phyloP scores from a whole-genome alignment of 2,888 invertebrate genomes.

The Sminthurides aquaticus region DNA sequence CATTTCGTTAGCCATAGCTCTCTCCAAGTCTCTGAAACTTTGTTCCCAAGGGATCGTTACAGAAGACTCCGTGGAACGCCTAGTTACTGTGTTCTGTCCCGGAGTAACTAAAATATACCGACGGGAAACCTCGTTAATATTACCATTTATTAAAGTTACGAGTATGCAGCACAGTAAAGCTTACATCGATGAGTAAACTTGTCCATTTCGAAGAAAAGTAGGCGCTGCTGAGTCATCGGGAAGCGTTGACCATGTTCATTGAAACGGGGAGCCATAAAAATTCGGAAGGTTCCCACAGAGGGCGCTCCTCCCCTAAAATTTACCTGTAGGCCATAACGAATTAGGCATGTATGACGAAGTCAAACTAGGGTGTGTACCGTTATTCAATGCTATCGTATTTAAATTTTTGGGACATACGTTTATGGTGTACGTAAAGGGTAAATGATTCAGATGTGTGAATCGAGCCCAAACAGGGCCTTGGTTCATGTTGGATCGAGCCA shows the following conservation, averaged over 20 bases:
- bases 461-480: slow-evolving; percentile 39
- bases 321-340: no score
- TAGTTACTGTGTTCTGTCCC: slow-evolving; percentile 56
- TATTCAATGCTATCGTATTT: not conserved
- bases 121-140: no score
- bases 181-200: slow-evolving; percentile 26
- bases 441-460: slow-evolving; percentile 44
- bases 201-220: slow-evolving; percentile 27
- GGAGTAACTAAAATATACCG: slow-evolving; percentile 56
- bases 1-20: not conserved
- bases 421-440: slow-evolving; percentile 44
- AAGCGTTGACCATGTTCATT: slow-evolving; percentile 25
- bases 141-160: not conserved
- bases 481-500: slow-evolving; percentile 45
- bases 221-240: slow-evolving; percentile 17
- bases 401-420: slow-evolving; percentile 24
- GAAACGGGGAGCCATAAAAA: slow-evolving; percentile 31
- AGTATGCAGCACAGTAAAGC: not conserved
- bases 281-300: slow-evolving; percentile 17
- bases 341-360: no score
- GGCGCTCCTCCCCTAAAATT: no score
- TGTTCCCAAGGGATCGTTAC: slow-evolving; percentile 76
- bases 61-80: slow-evolving; percentile 63
- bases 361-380: no score
- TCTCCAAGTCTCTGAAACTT: slow-evolving; percentile 61